Percentiles rank a stretch among this genome's conserved stretches.
Evolutionary conservation across 2,113 vertebrate species (phyloP).

Genomic region (Myiagra hebetior): DNA sequence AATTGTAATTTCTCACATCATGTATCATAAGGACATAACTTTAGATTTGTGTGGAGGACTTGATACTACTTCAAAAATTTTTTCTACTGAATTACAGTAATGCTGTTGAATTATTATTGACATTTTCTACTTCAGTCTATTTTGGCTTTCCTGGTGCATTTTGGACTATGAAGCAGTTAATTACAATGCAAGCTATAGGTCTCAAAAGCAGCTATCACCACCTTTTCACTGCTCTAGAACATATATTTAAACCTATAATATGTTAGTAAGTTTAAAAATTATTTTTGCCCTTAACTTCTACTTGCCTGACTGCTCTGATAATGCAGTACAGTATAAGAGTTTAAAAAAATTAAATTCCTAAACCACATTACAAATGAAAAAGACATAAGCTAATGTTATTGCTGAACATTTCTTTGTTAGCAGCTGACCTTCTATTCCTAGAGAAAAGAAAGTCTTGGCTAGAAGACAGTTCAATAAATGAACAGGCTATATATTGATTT

Average conservation of each 20-base stretch:
- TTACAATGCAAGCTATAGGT: not conserved
- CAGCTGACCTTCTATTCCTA: slow-evolving; percentile 9
- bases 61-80: not conserved
- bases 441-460: slow-evolving; percentile 1
- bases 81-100: not conserved
- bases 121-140: not conserved
- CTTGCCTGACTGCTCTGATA: not conserved
- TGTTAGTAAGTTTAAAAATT: not conserved
- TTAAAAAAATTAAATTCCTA: not conserved
- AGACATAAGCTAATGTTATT: not conserved
- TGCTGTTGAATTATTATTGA: not conserved
- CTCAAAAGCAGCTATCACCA: not conserved
- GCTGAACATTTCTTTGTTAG: not conserved
- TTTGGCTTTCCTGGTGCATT: not conserved
- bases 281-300: not conserved
- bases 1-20: not conserved
- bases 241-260: not conserved
- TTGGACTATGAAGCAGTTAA: not conserved
- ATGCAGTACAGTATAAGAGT: not conserved
- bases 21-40: not conserved
- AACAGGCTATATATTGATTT: slow-evolving; percentile 71
- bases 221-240: not conserved
- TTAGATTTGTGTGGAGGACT: not conserved
- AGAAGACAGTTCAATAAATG: slow-evolving; percentile 66
- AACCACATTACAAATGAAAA: not conserved